phyloP scores from a whole-genome alignment of 2,888 invertebrate genomes.

The Cephus nigrinus region DNA sequence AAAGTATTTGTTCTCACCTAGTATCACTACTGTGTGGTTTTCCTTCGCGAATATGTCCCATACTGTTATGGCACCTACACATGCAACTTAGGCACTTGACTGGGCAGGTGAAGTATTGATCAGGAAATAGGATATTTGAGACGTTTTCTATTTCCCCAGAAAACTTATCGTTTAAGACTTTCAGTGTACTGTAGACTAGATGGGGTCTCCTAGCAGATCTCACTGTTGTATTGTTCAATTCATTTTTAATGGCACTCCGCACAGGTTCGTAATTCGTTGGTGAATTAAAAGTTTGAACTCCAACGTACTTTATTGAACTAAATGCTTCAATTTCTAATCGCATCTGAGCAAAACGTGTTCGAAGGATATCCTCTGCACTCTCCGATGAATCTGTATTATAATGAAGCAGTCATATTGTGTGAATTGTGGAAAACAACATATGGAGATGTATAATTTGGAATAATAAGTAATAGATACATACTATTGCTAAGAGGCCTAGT shows the following conservation, averaged over 20 bases:
- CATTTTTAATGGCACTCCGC: conserved; percentile 70
- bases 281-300: conserved; percentile 69
- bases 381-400: conserved; percentile 67
- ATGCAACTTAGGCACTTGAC: conserved; percentile 78
- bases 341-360: conserved; percentile 73
- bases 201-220: conserved; percentile 76
- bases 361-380: conserved; percentile 73
- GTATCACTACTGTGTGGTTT: conserved; percentile 69
- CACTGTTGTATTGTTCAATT: conserved; percentile 77
- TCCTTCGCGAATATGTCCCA: conserved; percentile 75
- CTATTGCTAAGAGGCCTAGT: conserved; percentile 75
- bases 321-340: conserved; percentile 77
- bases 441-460: conserved; percentile 8
- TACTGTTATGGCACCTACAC: conserved; percentile 73
- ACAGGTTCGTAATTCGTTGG: conserved; percentile 74
- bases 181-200: conserved; percentile 76
- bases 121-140: conserved; percentile 76
- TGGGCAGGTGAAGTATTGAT: conserved; percentile 83
- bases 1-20: conserved; percentile 41
- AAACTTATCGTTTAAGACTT: conserved; percentile 81
- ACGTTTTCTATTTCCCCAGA: conserved; percentile 74
- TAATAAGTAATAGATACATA: conserved; percentile 49
- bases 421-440: conserved; percentile 1
- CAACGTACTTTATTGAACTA: conserved; percentile 77
- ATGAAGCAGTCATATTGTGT: conserved; percentile 20